Evolutionary conservation across 1,140 invertebrate species (phyloP), one percentile per base, ranked within the genome.

Genomic region (Apocrypta bakeri): DNA sequence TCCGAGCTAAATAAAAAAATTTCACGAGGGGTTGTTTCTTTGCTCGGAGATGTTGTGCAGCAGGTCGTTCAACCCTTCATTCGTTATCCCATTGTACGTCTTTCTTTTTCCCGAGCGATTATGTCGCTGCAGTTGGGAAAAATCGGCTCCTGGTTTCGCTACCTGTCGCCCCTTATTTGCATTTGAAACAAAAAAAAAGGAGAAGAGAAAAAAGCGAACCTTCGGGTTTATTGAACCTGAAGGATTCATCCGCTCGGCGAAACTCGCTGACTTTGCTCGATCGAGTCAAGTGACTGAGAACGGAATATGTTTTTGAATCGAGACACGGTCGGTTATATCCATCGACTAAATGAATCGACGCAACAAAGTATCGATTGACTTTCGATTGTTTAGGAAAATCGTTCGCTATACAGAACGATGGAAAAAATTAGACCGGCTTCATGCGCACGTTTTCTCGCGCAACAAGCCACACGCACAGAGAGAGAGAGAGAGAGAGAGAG

Each of bases 1-100:
- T 3, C 68, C 6, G 68, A 29, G 31, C 68, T 14, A 31, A 11
- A 12, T 21, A 40, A 81, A 63, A 80, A 74, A 73, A 25, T 81
- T n/a, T 29, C 24, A 72, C 71, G 73, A 81, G 85, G 87, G 87
- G 87, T 86, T 87, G 87, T 85, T 89, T 87, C 87, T 87, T 85
- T 86, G 87, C n/a, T 86, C 86, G 87, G 85, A 88, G 86, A 42
- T 48, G 69, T 27, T 83, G 83, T 80, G 81, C 75, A 74, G 71
- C 81, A 82, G 87, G 86, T 88, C 87, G 86, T 88, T 88, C 86
- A 88, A 88, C 87, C 85, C 86, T 86, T 69, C 61, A 71, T 61
- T 69, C 24, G 78, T 75, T 56, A 25, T 81, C 40, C 71, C 37
- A 76, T 6, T 12, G n/a, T 56, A 7, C 14, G 72, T 84, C 76